Base-by-base conservation (phyloP, 2,888 invertebrate genomes). In the Drosophila villosipedis region DNA sequence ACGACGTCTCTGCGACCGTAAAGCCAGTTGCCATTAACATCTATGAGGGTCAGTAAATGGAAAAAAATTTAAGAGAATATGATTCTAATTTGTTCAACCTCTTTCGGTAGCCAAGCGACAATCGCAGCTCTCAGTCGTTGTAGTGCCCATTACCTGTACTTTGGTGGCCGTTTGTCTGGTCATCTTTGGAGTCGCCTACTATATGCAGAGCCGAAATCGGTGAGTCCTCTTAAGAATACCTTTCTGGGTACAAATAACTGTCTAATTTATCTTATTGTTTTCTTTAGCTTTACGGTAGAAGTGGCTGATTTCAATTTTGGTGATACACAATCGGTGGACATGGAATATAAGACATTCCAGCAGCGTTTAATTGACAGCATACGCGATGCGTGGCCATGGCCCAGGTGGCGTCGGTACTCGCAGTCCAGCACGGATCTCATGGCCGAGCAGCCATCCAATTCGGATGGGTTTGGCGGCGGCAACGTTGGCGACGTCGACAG, bases 291-390 rank as follows among this genome's bases (percentile, higher is more conserved):
- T 89, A 96, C 95, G 3, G 95, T 98, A 54, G 98, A 98, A 94
- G 97, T 97, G 19, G 98, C 98, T 0, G 97, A 98, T 93, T 98
- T 98, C 91, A 97, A 98, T 92, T 98, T 98, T 92, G 97, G 97
- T 0, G 96, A 96, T 87, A 93, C 93, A 1, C 95, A 95, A 90
- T 95, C 95, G 81, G 95, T 96, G 22, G 97, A 97, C 81, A 94
- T 97, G 94, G 97, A 97, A 90, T 98, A 97, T 92, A 97, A 97
- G 94, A 97, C 97, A 25, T 98, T 98, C 92, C 94, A 95, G 60
- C 97, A 97, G 91, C 95, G 98, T 52, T 94, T 98, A 1, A 94
- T 96, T 47, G 97, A 97, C 81, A 97, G 97, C 52, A 95, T 98
- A 90, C 93, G 95, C 72, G 95, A 95, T 85, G 95, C 95, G 33